These are phyloP conservation scores for Mormyrus lacerda DNA, from an alignment of 2,113 vertebrate genomes.

Conservation along the genomic window DNA sequence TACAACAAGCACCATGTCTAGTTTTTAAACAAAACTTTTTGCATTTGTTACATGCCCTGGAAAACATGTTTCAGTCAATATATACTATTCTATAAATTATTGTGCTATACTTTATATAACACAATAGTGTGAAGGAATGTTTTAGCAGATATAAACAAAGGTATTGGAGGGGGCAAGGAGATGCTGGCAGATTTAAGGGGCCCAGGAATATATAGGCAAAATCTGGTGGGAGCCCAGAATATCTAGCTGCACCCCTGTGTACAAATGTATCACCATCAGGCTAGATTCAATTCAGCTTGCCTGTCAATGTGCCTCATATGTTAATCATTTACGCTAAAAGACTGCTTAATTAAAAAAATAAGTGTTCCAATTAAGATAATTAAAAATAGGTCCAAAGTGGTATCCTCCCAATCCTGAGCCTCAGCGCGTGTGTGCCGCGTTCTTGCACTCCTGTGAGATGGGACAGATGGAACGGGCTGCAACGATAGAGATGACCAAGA, in stretches of 20 bases:
- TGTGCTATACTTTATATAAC: background rate
- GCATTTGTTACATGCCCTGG: background rate
- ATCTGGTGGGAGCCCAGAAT: background rate
- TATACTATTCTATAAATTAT: background rate
- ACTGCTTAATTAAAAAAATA: background rate
- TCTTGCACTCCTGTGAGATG: background rate
- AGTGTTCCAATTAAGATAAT: background rate
- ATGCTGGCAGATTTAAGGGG: background rate
- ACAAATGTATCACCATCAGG: background rate
- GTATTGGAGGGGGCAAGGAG: background rate
- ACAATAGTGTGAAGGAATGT: background rate
- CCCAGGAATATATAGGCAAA: background rate
- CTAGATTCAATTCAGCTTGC: background rate
- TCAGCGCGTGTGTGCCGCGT: fast-evolving
- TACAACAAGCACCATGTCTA: no score
- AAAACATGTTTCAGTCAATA: background rate
- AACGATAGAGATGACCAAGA: background rate
- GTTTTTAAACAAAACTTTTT: background rate
- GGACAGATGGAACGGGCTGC: background rate
- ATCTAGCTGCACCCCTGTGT: background rate
- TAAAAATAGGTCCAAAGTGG: background rate
- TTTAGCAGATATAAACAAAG: background rate
- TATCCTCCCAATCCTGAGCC: background rate
- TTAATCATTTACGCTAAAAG: background rate
- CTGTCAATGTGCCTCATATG: background rate